These are phyloP conservation scores for Drosophila mojavensis DNA, from an alignment of 1,140 invertebrate species.

Conservation along the genomic window DNA sequence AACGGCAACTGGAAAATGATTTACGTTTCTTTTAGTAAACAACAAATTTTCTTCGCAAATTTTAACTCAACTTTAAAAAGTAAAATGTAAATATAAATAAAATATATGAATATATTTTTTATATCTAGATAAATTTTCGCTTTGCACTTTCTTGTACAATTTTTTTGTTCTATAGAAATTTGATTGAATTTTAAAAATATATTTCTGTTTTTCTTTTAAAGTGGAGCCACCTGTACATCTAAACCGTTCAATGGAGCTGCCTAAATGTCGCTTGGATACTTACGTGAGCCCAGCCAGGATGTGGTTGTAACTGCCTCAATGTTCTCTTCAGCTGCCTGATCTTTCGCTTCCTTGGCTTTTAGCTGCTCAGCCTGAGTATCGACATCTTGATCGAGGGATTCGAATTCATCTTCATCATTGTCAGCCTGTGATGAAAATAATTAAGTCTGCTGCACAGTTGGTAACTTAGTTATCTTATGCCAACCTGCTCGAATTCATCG, in stretches of 20 bases:
- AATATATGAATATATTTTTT: conserved; percentile 14
- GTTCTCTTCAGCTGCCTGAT: conserved; percentile 46
- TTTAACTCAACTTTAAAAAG: conserved; percentile 29
- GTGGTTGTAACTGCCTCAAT: conserved; percentile 73
- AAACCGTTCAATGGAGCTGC: conserved; percentile 53
- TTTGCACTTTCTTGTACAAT: conserved; percentile 84
- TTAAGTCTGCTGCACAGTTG: neutral
- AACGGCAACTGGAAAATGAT: conserved; percentile 89
- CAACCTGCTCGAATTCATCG: conserved; percentile 58
- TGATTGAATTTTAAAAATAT: too few relatives aligned
- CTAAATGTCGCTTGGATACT: conserved; percentile 43
- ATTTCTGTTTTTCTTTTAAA: neutral
- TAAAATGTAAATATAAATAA: neutral
- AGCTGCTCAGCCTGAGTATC: conserved; percentile 79
- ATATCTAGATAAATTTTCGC: conserved; percentile 12
- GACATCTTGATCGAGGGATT: conserved; percentile 79
- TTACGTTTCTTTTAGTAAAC: conserved; percentile 63
- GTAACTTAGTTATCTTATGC: neutral
- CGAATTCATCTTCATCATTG: conserved; percentile 62
- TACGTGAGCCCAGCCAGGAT: conserved; percentile 80
- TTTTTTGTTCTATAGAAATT: neutral
- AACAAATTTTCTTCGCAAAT: conserved; percentile 27
- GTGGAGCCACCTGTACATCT: conserved; percentile 40
- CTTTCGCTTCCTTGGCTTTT: conserved; percentile 39
- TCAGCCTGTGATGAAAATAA: conserved; percentile 13